Evolutionary conservation across 2,797 vertebrate genomes (phyloP).

Genomic region (Propithecus perrieri): DNA sequence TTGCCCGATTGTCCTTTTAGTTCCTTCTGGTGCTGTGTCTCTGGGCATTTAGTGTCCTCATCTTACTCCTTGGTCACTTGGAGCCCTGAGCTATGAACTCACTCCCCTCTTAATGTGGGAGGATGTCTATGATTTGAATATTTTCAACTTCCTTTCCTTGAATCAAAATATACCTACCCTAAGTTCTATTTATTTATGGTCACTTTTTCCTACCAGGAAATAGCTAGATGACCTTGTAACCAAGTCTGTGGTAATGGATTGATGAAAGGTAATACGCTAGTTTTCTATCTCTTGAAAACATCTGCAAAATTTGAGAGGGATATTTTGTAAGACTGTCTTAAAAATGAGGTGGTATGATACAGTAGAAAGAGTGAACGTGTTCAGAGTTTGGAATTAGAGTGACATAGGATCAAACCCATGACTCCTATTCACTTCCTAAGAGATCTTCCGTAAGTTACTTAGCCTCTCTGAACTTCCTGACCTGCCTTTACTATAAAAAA

Average conservation of each 20-base stretch:
- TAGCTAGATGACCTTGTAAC: neutral
- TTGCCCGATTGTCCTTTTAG: neutral
- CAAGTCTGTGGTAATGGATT: neutral
- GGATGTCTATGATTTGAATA: neutral
- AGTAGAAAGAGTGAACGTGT: neutral
- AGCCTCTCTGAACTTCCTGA: neutral
- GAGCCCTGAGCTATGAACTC: neutral
- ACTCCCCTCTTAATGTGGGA: neutral
- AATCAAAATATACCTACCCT: neutral
- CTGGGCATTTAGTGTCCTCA: neutral
- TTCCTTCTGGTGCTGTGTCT: neutral
- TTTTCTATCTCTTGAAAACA: neutral
- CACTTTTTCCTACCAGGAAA: neutral
- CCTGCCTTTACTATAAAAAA: neutral
- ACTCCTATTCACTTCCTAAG: neutral
- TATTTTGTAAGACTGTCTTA: neutral
- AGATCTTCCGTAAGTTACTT: neutral
- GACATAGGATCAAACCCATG: neutral
- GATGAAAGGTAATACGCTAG: neutral
- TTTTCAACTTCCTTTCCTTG: neutral
- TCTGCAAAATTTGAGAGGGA: neutral
- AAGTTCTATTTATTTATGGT: neutral
- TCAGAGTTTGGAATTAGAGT: neutral
- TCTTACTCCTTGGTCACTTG: neutral
- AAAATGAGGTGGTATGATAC: neutral